Percentiles rank a stretch among this genome's conserved stretches.
phyloP scores from a whole-genome alignment of 2,888 invertebrate species.

The Hypomecis atomaria region DNA sequence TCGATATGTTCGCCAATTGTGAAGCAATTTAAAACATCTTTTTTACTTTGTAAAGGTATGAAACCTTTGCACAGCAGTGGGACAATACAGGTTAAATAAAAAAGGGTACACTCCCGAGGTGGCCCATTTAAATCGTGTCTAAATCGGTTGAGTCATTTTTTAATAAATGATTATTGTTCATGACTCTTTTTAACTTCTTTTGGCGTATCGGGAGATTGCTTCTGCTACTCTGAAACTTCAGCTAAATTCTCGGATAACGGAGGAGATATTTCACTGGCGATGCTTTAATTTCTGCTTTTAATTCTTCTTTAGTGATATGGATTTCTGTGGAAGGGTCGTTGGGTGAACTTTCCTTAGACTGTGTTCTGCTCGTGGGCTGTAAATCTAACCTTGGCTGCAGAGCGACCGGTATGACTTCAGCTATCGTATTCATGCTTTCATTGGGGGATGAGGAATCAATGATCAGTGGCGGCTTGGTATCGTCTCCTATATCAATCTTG shows the following conservation, averaged over 20 bases:
- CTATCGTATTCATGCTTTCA: slow-evolving; percentile 77
- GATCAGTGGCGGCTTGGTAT: slow-evolving; percentile 79
- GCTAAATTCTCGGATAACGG: slow-evolving; percentile 64
- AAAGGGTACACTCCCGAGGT: too few relatives aligned
- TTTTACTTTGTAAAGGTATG: too few relatives aligned
- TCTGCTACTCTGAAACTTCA: slow-evolving; percentile 68
- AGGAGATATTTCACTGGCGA: slow-evolving; percentile 79
- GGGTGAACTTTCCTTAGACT: slow-evolving; percentile 75
- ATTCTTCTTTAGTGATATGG: slow-evolving; percentile 68
- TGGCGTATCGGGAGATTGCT: slow-evolving; percentile 75
- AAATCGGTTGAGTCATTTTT: too few relatives aligned
- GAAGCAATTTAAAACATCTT: too few relatives aligned
- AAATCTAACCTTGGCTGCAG: slow-evolving; percentile 71
- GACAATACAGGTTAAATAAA: too few relatives aligned
- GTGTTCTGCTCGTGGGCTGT: slow-evolving; percentile 64
- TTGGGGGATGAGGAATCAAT: slow-evolving; percentile 76
- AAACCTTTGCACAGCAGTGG: too few relatives aligned
- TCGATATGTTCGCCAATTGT: too few relatives aligned
- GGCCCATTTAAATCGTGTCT: too few relatives aligned
- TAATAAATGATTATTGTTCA: too few relatives aligned
- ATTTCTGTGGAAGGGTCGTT: slow-evolving; percentile 80
- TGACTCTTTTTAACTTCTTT: slow-evolving; percentile 81
- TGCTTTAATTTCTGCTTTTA: slow-evolving; percentile 66
- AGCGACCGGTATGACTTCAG: slow-evolving; percentile 76
- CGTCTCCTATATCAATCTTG: slow-evolving; percentile 80